Percentiles rank a stretch among this genome's conserved stretches.
Conservation (phyloP, 2,888 invertebrate species). For the Axea sp. region DNA sequence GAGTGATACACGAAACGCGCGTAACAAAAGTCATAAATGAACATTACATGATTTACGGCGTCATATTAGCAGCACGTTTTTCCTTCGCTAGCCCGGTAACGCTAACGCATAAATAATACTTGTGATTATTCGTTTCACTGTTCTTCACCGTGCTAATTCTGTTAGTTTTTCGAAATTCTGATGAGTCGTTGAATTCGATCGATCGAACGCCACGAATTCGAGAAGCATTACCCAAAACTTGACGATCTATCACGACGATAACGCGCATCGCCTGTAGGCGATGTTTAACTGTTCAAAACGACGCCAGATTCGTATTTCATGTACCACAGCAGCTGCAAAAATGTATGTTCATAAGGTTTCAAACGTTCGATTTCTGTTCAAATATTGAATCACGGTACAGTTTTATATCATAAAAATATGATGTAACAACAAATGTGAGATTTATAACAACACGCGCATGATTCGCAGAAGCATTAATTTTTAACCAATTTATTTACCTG, state of each 20-base stretch:
- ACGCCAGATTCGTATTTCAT: conserved; percentile 2
- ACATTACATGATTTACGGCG: conserved; percentile 43
- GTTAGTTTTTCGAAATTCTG: conserved; percentile 53
- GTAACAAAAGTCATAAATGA: conserved; percentile 49
- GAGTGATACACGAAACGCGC: conserved; percentile 29
- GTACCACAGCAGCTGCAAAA: not conserved
- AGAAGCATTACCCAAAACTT: too few relatives aligned
- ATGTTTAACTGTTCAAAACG: conserved; percentile 10
- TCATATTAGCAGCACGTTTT: conserved; percentile 12
- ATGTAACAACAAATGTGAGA: too few relatives aligned
- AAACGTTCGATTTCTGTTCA: too few relatives aligned
- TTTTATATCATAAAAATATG: too few relatives aligned
- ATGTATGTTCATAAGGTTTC: too few relatives aligned
- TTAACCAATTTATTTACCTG: too few relatives aligned
- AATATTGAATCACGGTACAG: too few relatives aligned
- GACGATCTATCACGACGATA: conserved; percentile 56
- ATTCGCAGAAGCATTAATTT: too few relatives aligned
- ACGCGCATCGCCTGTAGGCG: conserved; percentile 56
- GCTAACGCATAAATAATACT: too few relatives aligned
- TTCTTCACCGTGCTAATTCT: not conserved
- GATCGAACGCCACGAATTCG: conserved; percentile 43
- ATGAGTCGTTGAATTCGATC: conserved; percentile 55
- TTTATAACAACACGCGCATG: too few relatives aligned
- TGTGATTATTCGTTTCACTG: too few relatives aligned
- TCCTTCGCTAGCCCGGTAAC: not conserved